These are phyloP conservation scores for Phrynosoma platyrhinos DNA, from an alignment of 2,113 vertebrate genomes.

Conservation along the genomic window DNA sequence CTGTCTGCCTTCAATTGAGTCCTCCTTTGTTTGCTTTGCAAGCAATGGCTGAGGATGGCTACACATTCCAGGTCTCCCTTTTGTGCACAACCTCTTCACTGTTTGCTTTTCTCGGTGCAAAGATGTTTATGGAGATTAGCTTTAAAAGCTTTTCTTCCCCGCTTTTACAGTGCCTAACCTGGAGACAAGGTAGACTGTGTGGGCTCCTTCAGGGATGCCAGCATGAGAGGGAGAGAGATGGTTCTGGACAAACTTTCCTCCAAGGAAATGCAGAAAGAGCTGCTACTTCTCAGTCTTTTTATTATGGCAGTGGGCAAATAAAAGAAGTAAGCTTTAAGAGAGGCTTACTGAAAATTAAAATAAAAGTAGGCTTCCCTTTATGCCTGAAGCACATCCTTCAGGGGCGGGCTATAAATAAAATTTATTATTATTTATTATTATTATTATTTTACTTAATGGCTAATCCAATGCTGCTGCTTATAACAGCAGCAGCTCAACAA, in stretches of 20 bases:
- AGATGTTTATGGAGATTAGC: slow-evolving; percentile 5
- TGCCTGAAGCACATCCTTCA: no score
- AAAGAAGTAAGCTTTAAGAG: no score
- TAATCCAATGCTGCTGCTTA: neutral
- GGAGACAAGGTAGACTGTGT: no score
- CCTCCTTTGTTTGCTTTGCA: slow-evolving; percentile 23
- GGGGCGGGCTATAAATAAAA: no score
- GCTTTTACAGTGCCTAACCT: neutral
- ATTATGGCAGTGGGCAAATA: neutral
- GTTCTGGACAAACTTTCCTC: neutral
- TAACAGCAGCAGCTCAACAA: no score
- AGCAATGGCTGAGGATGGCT: neutral
- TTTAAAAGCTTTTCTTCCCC: no score
- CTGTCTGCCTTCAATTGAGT: neutral
- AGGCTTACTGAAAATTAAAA: no score
- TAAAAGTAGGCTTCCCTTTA: no score
- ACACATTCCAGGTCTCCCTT: slow-evolving; percentile 5
- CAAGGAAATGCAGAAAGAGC: neutral
- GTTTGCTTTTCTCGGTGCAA: slow-evolving; percentile 15
- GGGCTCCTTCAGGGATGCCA: neutral
- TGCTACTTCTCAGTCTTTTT: no score
- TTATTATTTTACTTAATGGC: no score
- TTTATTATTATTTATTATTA: no score
- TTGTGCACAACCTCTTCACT: neutral
- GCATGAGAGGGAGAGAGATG: neutral